A percentile compares a stretch with the other conserved stretches of the same genome.
These are phyloP conservation scores for Pammene fasciana DNA, from an alignment of 2,888 invertebrate species.

Conservation along the genomic window DNA sequence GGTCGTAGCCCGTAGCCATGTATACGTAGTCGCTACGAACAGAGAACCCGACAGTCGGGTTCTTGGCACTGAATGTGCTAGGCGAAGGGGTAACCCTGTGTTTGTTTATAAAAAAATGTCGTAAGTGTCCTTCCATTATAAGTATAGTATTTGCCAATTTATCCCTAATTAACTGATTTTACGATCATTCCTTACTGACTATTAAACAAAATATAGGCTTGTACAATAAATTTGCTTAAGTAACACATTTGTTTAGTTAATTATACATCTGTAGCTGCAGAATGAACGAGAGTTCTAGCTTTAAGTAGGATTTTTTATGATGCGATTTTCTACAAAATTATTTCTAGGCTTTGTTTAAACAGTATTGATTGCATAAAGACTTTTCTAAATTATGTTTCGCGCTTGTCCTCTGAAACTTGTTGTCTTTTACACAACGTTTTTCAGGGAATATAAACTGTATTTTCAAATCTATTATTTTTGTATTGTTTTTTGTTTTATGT, in stretches of 20 bases:
- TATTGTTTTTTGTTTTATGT: too few species aligned
- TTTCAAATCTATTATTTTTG: too few species aligned
- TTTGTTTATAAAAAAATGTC: background rate
- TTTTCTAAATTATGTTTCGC: background rate
- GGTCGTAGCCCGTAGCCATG: too few species aligned
- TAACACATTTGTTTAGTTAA: too few species aligned
- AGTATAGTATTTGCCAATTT: background rate
- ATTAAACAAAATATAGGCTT: background rate
- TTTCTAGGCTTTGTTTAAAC: constrained; percentile 2
- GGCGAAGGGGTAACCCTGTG: too few species aligned
- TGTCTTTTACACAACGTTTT: background rate
- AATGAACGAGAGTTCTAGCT: background rate
- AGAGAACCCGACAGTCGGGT: too few species aligned
- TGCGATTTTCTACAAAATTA: background rate
- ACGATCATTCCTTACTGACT: background rate
- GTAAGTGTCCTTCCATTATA: background rate
- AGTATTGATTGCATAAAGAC: background rate
- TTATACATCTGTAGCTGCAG: background rate
- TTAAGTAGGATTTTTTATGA: constrained; percentile 7
- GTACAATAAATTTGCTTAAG: too few species aligned
- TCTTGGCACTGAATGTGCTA: too few species aligned
- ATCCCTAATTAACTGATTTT: background rate
- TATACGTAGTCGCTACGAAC: too few species aligned
- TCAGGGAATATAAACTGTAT: too few species aligned
- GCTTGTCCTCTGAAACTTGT: background rate